These are phyloP conservation scores for Conger conger DNA, from an alignment of 2,113 vertebrate genomes.

Conservation along the genomic window DNA sequence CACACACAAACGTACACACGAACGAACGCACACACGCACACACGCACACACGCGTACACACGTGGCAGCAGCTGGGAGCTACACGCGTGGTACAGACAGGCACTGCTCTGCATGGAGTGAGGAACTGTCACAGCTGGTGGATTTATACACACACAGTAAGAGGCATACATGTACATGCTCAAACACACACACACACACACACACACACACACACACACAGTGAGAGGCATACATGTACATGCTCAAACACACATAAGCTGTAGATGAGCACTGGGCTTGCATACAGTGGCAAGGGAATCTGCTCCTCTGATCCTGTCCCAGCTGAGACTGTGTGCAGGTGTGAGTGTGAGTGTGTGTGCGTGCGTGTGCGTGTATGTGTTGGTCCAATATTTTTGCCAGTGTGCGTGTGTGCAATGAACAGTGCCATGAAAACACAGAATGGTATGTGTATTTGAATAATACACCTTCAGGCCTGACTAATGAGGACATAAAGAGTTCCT, in stretches of 20 bases:
- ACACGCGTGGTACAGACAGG: too few relatives aligned
- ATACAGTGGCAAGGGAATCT: neutral
- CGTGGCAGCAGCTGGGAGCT: too few relatives aligned
- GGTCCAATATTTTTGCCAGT: too few relatives aligned
- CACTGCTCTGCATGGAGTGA: too few relatives aligned
- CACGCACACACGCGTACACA: neutral
- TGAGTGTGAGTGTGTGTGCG: neutral
- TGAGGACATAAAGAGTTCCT: too few relatives aligned
- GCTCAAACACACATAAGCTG: neutral
- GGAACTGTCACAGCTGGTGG: too few relatives aligned
- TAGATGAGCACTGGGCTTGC: neutral
- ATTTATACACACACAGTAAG: neutral
- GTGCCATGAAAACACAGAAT: too few relatives aligned
- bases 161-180: neutral
- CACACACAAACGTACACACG: neutral
- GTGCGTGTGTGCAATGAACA: too few relatives aligned
- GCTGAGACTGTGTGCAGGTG: neutral
- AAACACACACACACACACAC: neutral
- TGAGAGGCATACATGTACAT: neutral
- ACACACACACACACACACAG: neutral
- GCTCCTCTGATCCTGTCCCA: neutral
- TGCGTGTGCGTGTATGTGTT: too few relatives aligned
- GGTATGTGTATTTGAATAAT: neutral
- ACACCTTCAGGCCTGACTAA: neutral
- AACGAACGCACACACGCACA: neutral